A percentile compares a stretch with the other conserved stretches of the same genome.
These are phyloP conservation scores for Poicephalus gulielmi DNA, from an alignment of 2,113 vertebrate species.

Conservation along the genomic window DNA sequence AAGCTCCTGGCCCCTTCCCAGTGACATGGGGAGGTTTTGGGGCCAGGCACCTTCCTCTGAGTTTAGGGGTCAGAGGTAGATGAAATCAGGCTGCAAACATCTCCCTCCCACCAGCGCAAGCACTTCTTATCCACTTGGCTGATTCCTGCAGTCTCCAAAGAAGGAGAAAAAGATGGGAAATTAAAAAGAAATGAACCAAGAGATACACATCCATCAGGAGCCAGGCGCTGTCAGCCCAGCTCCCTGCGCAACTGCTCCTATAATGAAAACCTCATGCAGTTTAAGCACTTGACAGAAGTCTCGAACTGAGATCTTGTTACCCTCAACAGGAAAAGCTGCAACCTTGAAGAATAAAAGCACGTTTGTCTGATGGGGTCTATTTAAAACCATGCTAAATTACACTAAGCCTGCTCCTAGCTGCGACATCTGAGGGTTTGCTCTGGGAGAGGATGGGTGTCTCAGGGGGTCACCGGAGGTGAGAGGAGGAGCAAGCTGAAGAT, in stretches of 20 bases:
- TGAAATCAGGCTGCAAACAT: not conserved
- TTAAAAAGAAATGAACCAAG: constrained; percentile 68
- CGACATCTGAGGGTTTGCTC: not conserved
- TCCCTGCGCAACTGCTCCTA: constrained; percentile 44
- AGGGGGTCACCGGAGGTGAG: not conserved
- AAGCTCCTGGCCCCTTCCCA: not conserved
- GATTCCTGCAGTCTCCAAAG: constrained; percentile 33
- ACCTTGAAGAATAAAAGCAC: constrained; percentile 30
- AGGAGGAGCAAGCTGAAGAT: not conserved
- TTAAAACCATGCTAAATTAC: not conserved
- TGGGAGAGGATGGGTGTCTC: not conserved
- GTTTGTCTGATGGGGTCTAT: not conserved
- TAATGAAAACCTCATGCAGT: constrained; percentile 56
- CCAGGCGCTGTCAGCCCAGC: constrained; percentile 44
- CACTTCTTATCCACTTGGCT: constrained; percentile 42
- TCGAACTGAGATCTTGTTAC: not conserved
- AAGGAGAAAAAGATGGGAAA: constrained; percentile 57
- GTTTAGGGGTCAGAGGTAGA: constrained; percentile 31
- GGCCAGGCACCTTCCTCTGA: not conserved
- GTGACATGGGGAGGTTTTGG: not conserved
- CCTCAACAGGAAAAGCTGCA: constrained; percentile 1
- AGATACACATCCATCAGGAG: constrained; percentile 62
- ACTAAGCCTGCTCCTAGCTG: not conserved
- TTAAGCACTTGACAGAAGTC: constrained; percentile 37
- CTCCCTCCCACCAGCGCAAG: not conserved